A percentile compares a stretch with the other conserved stretches of the same genome.
Conservation (phyloP, 2,888 invertebrate species). For the Girardia tigrina region DNA sequence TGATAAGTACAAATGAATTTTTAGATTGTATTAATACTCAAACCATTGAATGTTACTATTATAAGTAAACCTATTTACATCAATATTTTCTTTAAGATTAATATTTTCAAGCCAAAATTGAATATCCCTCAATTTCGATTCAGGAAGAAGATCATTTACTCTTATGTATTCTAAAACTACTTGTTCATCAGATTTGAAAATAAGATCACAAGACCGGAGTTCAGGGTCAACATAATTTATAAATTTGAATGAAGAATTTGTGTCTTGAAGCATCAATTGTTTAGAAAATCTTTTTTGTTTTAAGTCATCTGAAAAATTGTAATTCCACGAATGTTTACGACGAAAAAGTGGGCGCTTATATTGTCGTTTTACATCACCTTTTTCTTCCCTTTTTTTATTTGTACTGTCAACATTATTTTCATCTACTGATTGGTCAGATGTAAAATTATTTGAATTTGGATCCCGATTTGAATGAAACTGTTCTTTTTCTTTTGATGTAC, state of each 20-base stretch:
- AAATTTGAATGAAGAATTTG: not conserved
- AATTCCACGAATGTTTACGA: not conserved
- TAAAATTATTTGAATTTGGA: too few species aligned
- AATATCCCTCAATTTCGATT: not conserved
- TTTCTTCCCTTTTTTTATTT: too few species aligned
- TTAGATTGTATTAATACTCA: not conserved
- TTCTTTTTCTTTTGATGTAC: too few species aligned
- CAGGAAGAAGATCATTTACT: not conserved
- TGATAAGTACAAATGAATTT: too few species aligned
- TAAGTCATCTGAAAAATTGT: not conserved
- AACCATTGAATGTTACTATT: not conserved
- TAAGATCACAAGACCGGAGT: slow-evolving; percentile 1
- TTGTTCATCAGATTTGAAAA: not conserved
- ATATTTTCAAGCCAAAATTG: slow-evolving; percentile 7
- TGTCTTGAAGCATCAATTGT: not conserved
- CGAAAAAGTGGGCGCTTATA: not conserved
- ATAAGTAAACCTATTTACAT: not conserved
- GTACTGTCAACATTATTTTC: not conserved
- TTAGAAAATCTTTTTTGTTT: slow-evolving; percentile 11
- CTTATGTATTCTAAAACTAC: not conserved
- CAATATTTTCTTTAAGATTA: slow-evolving; percentile 14
- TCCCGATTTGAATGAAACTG: too few species aligned
- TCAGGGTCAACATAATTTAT: slow-evolving; percentile 1
- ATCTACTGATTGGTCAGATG: not conserved
- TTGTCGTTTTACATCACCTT: not conserved